Base-by-base conservation (phyloP, 2,797 vertebrate species). In the Oryzias sinensis region DNA sequence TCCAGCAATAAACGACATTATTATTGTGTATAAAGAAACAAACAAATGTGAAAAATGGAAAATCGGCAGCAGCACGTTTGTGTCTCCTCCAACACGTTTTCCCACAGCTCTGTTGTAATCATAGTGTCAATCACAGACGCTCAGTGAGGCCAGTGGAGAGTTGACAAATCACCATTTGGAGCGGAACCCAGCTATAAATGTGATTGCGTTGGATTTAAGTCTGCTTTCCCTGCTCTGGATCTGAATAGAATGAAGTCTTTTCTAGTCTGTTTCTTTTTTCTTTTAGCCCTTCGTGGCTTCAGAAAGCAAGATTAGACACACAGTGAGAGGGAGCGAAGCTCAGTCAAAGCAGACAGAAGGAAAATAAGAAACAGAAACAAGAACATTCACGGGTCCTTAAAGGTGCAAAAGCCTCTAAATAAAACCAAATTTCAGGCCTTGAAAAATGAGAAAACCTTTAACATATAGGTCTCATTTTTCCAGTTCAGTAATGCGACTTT, bases 161-260 rank as follows among this genome's bases (percentile, higher is more conserved):
- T 66, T 16, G 42, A 82, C 72, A 81, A 81, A 82, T 87, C 79
- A 75, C 67, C 76, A 72, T 82, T 76, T 66, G 73, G 70, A 87
- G 79, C 70, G 59, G 64, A 87, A 80, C 76, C 54, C 4, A 20
- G 59, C 61, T 68, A 53, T 74, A 72, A 81, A 85, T 79, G 74
- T 49, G 74, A 87, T 82, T 71, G 72, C 76, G 59, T 49, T 60
- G 74, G 77, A 74, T 82, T 79, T 76, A 74, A 77, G 62, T 79
- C 73, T 64, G 65, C 78, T 80, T 55, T 70, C 67, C 61, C 58
- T 29, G 78, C 72, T 85, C 81, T 74, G 64, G 82, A 76, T 77
- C 79, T 81, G 63, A 83, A 81, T 65, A 73, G 67, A 86, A 84
- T 82, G 62, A 76, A 83, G 61, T 83, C 74, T 56, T 71, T 73